Base-by-base conservation (phyloP, 2,888 invertebrate species). In the Amaurobius ferox region DNA sequence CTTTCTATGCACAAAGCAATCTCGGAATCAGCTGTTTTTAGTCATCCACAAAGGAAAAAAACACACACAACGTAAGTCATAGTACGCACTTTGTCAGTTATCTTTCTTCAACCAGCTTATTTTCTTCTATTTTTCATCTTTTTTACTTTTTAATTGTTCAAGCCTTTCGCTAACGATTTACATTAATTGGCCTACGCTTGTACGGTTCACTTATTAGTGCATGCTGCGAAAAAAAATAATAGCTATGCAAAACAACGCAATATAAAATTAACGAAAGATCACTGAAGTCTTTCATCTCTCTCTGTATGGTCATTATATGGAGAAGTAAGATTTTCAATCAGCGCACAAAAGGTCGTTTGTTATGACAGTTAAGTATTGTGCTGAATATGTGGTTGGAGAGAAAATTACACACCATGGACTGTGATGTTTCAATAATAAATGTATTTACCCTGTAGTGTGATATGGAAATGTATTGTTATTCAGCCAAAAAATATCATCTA, bases 111-210 rank as follows among this genome's bases (percentile, higher is more conserved):
- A n/a, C n/a, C 28, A 28, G 16, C 19, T 19, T 11, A 13, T 7
- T 32, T 64, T 29, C n/a, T 64, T 67, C 64, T 19, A 1, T 19
- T 32, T 16, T 16, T n/a, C 55, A 26, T 61, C 16, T 26, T 61
- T 61, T 26, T 9, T 16, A 7, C 23, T 61, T 16, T 61, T 26
- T 26, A 7, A 64, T 29, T 66, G 44, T 64, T 79, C 23, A n/a
- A 40, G 23, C 70, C 19, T 35, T 26, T 26, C 28, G 62, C 64
- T 81, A 74, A 19, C 55, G 40, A 67, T 81, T 32, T 26, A 44
- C 74, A 70, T 81, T 70, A 68, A 81, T 81, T 81, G 81, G 81
- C 73, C 62, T 35, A 62, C 55, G 62, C 26, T 29, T 26, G 23
- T 28, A 19, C 76, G 81, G 70, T 19, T 76, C 62, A 32, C 68